A percentile compares a stretch with the other conserved stretches of the same genome.
phyloP scores from a whole-genome alignment of 2,797 vertebrate genomes.

The Lagodon rhomboides region DNA sequence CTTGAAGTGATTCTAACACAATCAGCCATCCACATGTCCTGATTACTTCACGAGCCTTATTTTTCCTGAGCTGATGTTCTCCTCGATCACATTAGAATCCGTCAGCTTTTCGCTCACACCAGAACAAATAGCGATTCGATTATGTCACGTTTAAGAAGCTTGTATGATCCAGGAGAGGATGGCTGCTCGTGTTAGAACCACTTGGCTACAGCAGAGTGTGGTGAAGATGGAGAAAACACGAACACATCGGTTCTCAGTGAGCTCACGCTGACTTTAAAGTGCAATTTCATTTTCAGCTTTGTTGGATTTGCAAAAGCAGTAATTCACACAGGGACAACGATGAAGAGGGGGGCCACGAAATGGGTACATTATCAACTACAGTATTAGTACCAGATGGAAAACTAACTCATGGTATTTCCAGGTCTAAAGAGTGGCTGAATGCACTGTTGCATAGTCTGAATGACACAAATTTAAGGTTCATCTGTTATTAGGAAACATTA shows the following conservation, averaged over 20 bases:
- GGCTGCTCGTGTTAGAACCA: slow-evolving; percentile 21
- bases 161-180: background rate
- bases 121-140: slow-evolving; percentile 8
- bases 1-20: slow-evolving; percentile 46
- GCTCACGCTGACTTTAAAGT: slow-evolving; percentile 71
- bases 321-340: slow-evolving; percentile 51
- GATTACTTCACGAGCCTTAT: slow-evolving; percentile 11
- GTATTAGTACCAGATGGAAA: slow-evolving; percentile 57
- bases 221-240: slow-evolving; percentile 33
- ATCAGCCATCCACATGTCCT: slow-evolving; percentile 27
- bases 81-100: slow-evolving; percentile 1
- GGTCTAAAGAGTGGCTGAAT: slow-evolving; percentile 34
- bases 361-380: slow-evolving; percentile 54
- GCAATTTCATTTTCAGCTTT: slow-evolving; percentile 66
- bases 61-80: slow-evolving; percentile 19
- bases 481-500: slow-evolving; percentile 42
- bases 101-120: slow-evolving; percentile 27
- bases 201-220: slow-evolving; percentile 5
- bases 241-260: slow-evolving; percentile 38
- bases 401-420: slow-evolving; percentile 35
- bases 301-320: slow-evolving; percentile 74
- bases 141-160: slow-evolving; percentile 5
- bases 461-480: slow-evolving; percentile 21
- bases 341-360: slow-evolving; percentile 15
- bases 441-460: slow-evolving; percentile 72